Conservation (phyloP, 2,113 vertebrate genomes). For the Clarias gariepinus region DNA sequence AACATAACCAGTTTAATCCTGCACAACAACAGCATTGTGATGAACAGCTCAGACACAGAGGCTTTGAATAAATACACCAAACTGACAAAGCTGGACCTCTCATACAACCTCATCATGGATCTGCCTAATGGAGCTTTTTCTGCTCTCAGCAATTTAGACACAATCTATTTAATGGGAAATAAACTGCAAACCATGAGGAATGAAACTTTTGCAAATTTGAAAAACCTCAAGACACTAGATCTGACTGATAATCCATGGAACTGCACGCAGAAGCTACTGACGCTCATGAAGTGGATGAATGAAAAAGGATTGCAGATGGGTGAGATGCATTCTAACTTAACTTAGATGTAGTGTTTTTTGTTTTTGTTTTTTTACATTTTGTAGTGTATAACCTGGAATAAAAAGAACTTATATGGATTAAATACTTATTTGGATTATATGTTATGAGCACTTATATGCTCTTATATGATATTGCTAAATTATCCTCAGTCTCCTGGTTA, state of each 20-base stretch:
- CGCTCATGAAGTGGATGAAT: conserved; percentile 65
- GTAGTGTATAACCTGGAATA: neutral
- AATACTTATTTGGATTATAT: neutral
- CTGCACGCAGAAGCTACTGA: conserved; percentile 76
- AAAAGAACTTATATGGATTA: neutral
- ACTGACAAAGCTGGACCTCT: conserved; percentile 76
- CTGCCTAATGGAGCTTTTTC: conserved; percentile 65
- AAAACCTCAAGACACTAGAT: conserved; percentile 61
- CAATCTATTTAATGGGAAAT: conserved; percentile 73
- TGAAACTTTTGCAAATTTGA: conserved; percentile 43
- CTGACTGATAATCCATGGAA: conserved; percentile 83
- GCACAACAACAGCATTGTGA: conserved; percentile 68
- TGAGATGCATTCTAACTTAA: conserved; percentile 60
- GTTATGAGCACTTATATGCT: neutral
- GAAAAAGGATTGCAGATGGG: conserved; percentile 65
- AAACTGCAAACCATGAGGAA: conserved; percentile 61
- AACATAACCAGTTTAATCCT: conserved; percentile 69
- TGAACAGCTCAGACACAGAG: conserved; percentile 60
- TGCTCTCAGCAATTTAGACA: conserved; percentile 61
- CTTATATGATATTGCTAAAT: neutral
- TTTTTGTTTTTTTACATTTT: too few species aligned
- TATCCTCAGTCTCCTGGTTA: neutral
- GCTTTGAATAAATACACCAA: conserved; percentile 67
- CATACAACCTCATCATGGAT: conserved; percentile 74
- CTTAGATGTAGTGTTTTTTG: neutral